Evolutionary conservation across 2,113 vertebrate genomes (phyloP).

Genomic region (Illadopsis cleaveri): DNA sequence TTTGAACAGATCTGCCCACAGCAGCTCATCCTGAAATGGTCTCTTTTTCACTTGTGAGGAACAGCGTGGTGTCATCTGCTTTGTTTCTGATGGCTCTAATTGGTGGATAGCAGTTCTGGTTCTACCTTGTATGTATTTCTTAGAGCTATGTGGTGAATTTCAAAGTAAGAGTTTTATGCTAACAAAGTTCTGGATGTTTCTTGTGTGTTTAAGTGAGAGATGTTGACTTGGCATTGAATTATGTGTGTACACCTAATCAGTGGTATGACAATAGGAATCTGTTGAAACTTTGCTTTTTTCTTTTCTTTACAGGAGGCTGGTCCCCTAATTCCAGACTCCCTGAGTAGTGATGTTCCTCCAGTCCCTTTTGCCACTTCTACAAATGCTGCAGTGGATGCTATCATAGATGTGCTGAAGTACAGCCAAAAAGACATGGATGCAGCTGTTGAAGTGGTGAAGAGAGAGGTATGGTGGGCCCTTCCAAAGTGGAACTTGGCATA

Average conservation of each 20-base stretch:
- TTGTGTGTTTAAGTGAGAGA: not conserved
- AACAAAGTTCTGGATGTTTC: not conserved
- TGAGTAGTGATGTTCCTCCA: not conserved
- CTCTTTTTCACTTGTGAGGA: not conserved
- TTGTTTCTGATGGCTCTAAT: not conserved
- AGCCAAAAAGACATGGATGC: conserved; percentile 91
- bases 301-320: not conserved
- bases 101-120: not conserved
- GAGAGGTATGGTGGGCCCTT: conserved; percentile 56
- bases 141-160: not conserved
- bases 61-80: not conserved
- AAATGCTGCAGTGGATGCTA: conserved; percentile 71
- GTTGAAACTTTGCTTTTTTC: not conserved
- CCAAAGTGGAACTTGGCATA: not conserved
- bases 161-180: not conserved
- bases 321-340: conserved; percentile 1
- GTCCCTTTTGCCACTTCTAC: conserved; percentile 20
- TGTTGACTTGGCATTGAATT: not conserved
- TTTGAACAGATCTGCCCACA: not conserved
- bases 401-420: conserved; percentile 88
- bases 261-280: not conserved
- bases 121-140: not conserved
- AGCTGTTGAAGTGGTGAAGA: conserved; percentile 75
- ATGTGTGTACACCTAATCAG: not conserved
- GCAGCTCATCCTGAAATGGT: not conserved